These are phyloP conservation scores for Watsonalla binaria DNA, from an alignment of 2,888 invertebrate species.

Conservation along the genomic window DNA sequence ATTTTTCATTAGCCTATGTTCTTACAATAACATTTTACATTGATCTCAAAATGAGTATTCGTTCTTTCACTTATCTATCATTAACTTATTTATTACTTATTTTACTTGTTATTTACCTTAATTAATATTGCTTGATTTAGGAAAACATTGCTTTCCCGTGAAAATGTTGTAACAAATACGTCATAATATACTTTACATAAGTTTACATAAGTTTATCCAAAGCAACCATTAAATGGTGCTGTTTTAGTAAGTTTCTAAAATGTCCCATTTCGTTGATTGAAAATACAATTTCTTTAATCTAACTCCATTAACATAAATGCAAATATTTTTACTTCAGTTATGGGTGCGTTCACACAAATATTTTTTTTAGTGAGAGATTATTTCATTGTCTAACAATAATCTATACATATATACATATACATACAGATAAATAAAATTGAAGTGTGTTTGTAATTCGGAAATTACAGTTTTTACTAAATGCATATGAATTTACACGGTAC, in stretches of 20 bases:
- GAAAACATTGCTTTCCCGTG: slow-evolving; percentile 66
- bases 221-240: slow-evolving; percentile 69
- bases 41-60: slow-evolving; percentile 75
- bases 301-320: neutral
- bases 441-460: too few species aligned
- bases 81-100: slow-evolving; percentile 58
- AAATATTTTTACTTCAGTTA: neutral
- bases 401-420: too few species aligned
- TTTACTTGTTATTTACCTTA: slow-evolving; percentile 57
- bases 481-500: too few species aligned
- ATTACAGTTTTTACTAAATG: too few species aligned
- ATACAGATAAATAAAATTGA: too few species aligned
- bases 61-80: slow-evolving; percentile 58
- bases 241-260: slow-evolving; percentile 39
- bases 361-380: too few species aligned
- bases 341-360: too few species aligned
- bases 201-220: slow-evolving; percentile 42
- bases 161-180: slow-evolving; percentile 61
- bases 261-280: neutral
- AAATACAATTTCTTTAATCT: neutral
- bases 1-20: slow-evolving; percentile 37
- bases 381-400: too few species aligned
- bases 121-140: slow-evolving; percentile 76
- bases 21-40: slow-evolving; percentile 63
- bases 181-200: slow-evolving; percentile 38